Percentiles rank a stretch among this genome's conserved stretches.
phyloP scores from a whole-genome alignment of 2,797 vertebrate genomes.

The Ciconia nigra region DNA sequence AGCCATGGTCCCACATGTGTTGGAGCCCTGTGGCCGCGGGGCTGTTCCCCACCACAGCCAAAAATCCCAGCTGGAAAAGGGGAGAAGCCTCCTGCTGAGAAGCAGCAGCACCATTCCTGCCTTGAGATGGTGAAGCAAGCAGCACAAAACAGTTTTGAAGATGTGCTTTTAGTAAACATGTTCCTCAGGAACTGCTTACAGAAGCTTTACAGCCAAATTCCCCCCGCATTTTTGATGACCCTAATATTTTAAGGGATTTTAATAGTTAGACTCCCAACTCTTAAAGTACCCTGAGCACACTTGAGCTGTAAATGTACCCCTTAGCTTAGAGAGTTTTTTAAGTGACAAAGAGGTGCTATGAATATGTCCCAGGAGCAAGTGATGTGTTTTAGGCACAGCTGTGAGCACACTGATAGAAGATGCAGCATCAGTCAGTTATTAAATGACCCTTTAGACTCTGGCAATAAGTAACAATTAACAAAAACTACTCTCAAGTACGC shows the following conservation, averaged over 20 bases:
- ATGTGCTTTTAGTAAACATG: neutral
- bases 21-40: neutral
- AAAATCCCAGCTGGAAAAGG: neutral
- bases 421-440: neutral
- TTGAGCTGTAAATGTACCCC: neutral
- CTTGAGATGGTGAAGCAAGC: neutral
- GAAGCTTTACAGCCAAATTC: neutral
- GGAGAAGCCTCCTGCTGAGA: neutral
- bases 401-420: neutral
- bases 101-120: neutral
- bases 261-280: neutral
- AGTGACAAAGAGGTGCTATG: neutral
- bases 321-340: neutral
- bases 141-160: neutral
- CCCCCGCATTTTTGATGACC: neutral
- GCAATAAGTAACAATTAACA: neutral
- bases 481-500: neutral
- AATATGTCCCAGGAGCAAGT: neutral
- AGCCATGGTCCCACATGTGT: fast-evolving
- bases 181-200: neutral
- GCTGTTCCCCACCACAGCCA: neutral
- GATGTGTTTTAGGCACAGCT: neutral
- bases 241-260: neutral
- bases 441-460: neutral
- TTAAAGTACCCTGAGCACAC: neutral